phyloP scores from a whole-genome alignment of 2,797 vertebrate species.

The Sebastes itinus region DNA sequence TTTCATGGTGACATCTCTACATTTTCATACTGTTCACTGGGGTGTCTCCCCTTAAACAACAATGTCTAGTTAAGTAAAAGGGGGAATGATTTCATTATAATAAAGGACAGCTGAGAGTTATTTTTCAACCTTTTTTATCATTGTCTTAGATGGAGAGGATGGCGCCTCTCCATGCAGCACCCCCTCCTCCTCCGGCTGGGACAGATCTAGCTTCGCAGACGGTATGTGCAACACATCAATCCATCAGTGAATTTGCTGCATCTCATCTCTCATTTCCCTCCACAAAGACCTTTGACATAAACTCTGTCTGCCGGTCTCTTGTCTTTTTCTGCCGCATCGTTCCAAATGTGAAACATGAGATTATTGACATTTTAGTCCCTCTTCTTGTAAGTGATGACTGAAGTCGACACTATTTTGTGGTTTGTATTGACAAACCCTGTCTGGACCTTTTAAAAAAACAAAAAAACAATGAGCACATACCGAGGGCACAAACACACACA shows the following conservation, averaged over 20 bases:
- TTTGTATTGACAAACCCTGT: slow-evolving; percentile 26
- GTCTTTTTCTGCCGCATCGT: not conserved
- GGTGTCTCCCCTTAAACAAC: too few species aligned
- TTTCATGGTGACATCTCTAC: too few species aligned
- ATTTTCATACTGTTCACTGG: too few species aligned
- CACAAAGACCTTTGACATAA: slow-evolving; percentile 14
- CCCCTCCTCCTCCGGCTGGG: slow-evolving; percentile 71
- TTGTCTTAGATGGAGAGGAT: slow-evolving; percentile 79
- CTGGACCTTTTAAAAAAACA: slow-evolving; percentile 7
- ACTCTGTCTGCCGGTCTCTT: not conserved
- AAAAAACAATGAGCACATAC: not conserved
- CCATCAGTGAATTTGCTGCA: not conserved
- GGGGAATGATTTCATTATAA: not conserved
- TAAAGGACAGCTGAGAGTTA: not conserved
- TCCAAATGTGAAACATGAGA: slow-evolving; percentile 43
- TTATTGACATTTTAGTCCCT: slow-evolving; percentile 41
- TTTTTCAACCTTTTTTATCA: not conserved
- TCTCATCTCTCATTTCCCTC: not conserved
- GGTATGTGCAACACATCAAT: slow-evolving; percentile 68
- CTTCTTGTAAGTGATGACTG: slow-evolving; percentile 30
- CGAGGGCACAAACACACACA: slow-evolving; percentile 17
- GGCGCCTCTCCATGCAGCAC: slow-evolving; percentile 76
- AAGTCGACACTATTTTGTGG: not conserved
- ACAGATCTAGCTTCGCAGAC: slow-evolving; percentile 81
- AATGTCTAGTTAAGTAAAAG: not conserved